Evolutionary conservation across 2,113 vertebrate genomes (phyloP).

Genomic region (Bothrops jararaca): DNA sequence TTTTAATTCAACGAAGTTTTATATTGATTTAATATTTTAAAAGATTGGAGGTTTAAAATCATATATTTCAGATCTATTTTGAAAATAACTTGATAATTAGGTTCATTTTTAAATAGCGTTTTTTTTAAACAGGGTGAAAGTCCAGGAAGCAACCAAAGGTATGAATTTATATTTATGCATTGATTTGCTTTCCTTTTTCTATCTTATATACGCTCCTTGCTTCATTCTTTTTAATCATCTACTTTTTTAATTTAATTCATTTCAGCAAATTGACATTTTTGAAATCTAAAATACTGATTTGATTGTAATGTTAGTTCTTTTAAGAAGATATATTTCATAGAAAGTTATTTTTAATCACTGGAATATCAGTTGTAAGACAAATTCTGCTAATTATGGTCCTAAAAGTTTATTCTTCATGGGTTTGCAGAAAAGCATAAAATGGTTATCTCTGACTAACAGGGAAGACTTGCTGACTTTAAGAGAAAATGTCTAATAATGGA

Average conservation of each 20-base stretch:
- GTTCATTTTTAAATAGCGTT: not conserved
- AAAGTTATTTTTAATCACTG: not conserved
- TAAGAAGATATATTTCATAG: not conserved
- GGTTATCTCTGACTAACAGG: not conserved
- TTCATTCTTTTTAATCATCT: not conserved
- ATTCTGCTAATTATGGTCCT: not conserved
- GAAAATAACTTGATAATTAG: constrained; percentile 10
- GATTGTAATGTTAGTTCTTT: not conserved
- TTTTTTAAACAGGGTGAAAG: constrained; percentile 72
- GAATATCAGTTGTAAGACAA: not conserved
- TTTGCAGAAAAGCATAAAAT: not conserved
- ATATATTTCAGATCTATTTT: not conserved
- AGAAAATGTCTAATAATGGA: not conserved
- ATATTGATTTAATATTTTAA: not conserved
- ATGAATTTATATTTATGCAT: constrained; percentile 37
- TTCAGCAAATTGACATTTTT: not conserved
- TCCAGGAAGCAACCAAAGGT: constrained; percentile 78
- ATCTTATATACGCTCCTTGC: not conserved
- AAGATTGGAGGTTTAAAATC: not conserved
- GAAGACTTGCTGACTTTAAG: not conserved
- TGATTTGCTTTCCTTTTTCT: not conserved
- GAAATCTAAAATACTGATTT: not conserved
- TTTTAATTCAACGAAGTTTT: not conserved
- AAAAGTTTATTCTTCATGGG: not conserved
- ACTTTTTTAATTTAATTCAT: not conserved